Conservation (phyloP, 2,888 invertebrate genomes). For the Drosophila lutescens region DNA sequence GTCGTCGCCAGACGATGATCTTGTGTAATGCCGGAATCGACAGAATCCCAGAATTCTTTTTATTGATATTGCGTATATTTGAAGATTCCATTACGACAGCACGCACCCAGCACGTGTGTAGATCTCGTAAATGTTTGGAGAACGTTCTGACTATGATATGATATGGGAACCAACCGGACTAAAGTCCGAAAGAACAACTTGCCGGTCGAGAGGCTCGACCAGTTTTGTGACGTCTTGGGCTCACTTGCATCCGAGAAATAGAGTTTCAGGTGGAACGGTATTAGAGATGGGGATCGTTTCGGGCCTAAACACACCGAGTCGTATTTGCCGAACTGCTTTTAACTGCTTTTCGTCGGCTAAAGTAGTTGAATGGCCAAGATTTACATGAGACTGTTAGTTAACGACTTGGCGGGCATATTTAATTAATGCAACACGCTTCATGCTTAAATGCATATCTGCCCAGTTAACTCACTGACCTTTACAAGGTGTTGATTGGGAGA, state of each 20-base stretch:
- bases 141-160: neutral
- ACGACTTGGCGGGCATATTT: conserved; percentile 33
- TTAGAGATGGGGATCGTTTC: conserved; percentile 19
- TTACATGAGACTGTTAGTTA: conserved; percentile 38
- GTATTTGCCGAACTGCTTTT: conserved; percentile 50
- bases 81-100: conserved; percentile 15
- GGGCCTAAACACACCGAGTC: conserved; percentile 40
- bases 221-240: conserved; percentile 39
- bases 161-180: conserved; percentile 10
- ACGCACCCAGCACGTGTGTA: conserved; percentile 32
- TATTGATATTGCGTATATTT: conserved; percentile 23
- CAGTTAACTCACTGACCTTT: conserved; percentile 27
- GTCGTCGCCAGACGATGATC: conserved; percentile 19
- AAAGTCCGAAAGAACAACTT: conserved; percentile 35
- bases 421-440: conserved; percentile 46
- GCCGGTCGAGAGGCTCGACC: conserved; percentile 43
- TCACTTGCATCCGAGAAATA: conserved; percentile 24
- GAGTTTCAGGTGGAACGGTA: conserved; percentile 14
- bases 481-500: conserved; percentile 7
- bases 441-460: conserved; percentile 11
- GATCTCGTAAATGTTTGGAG: conserved; percentile 14
- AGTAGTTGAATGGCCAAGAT: conserved; percentile 26
- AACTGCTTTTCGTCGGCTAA: conserved; percentile 52
- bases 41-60: conserved; percentile 9
- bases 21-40: conserved; percentile 32